Evolutionary conservation across 2,888 invertebrate genomes (phyloP).

Genomic region (Lithophane leautieri): DNA sequence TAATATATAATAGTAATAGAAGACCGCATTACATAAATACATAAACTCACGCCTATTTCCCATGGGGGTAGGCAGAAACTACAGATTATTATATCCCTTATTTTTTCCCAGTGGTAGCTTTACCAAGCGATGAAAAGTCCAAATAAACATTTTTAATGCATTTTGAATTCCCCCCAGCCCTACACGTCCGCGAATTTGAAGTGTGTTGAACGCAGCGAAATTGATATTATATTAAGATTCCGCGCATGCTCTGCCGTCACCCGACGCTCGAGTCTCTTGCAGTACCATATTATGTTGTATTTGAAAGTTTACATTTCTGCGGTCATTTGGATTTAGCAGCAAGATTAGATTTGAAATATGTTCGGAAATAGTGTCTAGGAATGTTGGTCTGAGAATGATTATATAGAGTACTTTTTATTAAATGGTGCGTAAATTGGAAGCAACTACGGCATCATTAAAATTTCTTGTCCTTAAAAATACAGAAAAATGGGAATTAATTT

Average conservation of each 20-base stretch:
- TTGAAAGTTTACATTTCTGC: slow-evolving; percentile 21
- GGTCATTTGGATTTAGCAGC: slow-evolving; percentile 14
- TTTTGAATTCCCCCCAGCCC: slow-evolving; percentile 54
- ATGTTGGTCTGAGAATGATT: not conserved
- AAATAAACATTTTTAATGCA: no score
- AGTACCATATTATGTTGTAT: slow-evolving; percentile 2
- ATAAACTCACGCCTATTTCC: no score
- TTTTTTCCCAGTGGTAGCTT: not conserved
- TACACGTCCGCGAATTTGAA: slow-evolving; percentile 67
- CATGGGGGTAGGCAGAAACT: not conserved
- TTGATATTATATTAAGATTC: slow-evolving; percentile 75
- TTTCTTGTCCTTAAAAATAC: not conserved
- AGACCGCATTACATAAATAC: not conserved
- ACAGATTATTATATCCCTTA: not conserved
- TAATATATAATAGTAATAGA: no score
- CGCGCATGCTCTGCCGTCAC: slow-evolving; percentile 71
- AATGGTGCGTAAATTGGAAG: not conserved
- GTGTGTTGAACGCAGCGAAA: slow-evolving; percentile 66
- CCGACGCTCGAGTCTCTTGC: slow-evolving; percentile 62
- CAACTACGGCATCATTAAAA: not conserved
- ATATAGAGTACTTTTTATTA: not conserved
- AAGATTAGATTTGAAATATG: slow-evolving; percentile 12
- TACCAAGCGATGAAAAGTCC: not conserved
- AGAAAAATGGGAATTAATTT: not conserved
- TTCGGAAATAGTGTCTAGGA: slow-evolving; percentile 7